Evolutionary conservation across 2,113 vertebrate genomes (phyloP).

Genomic region (Brevimyrus niger): DNA sequence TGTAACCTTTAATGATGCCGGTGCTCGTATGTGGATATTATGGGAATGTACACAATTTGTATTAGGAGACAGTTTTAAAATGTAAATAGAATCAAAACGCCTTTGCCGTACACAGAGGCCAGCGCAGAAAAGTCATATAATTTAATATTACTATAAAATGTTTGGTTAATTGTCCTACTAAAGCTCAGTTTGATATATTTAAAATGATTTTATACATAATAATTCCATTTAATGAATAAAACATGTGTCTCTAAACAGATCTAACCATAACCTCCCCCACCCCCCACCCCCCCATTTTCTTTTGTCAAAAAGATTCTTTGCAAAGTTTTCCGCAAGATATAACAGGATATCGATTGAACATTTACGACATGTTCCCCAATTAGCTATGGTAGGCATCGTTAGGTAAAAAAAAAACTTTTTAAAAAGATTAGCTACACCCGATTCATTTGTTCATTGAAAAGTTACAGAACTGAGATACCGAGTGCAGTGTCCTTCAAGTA

Average conservation of each 20-base stretch:
- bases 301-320: neutral
- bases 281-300: neutral
- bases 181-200: neutral
- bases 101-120: neutral
- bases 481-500: neutral
- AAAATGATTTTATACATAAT: neutral
- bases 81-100: neutral
- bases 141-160: neutral
- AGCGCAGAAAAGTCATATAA: neutral
- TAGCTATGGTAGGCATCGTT: neutral
- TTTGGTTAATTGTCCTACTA: neutral
- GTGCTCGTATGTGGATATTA: slow-evolving; percentile 19
- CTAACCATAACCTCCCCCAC: neutral
- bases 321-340: neutral
- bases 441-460: neutral
- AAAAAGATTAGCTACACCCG: neutral
- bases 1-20: slow-evolving; percentile 39
- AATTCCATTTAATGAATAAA: neutral
- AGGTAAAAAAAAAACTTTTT: neutral
- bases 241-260: neutral
- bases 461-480: neutral
- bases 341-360: neutral
- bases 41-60: neutral
- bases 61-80: neutral
- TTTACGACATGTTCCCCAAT: neutral